Conservation (phyloP, 92 coral and sea anemone species). For the Anthopleura xanthogrammica region DNA sequence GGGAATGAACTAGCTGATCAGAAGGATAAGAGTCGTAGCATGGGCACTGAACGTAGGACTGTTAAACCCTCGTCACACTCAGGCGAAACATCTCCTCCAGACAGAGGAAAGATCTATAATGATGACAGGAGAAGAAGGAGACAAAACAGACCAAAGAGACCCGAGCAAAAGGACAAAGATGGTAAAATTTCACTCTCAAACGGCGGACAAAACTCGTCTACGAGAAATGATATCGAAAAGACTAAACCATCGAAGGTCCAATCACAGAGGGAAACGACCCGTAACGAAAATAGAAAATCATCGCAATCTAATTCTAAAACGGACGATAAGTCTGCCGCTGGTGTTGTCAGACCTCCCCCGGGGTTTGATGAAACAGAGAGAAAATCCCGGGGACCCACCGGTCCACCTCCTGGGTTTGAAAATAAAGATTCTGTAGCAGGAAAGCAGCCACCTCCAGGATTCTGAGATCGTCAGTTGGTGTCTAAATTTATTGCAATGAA, state of each 20-base stretch:
- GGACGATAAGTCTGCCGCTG: not conserved
- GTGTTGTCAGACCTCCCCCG: slow-evolving; percentile 56
- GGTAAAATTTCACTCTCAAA: not conserved
- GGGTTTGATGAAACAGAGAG: slow-evolving; percentile 47
- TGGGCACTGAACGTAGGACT: not conserved
- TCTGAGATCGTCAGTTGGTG: not conserved
- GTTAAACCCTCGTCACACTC: not conserved
- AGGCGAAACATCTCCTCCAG: not conserved
- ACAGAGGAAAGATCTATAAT: not conserved
- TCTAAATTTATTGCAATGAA: slow-evolving; percentile 4
- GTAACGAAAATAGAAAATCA: not conserved
- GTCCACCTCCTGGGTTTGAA: slow-evolving; percentile 57
- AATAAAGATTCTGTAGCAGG: not conserved
- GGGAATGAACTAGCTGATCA: not conserved
- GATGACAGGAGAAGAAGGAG: slow-evolving; percentile 1
- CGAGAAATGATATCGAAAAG: not conserved
- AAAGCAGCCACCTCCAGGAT: slow-evolving; percentile 20
- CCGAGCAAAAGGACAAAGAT: not conserved
- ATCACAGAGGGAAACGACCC: not conserved
- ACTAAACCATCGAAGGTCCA: not conserved
- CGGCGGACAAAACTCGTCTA: not conserved
- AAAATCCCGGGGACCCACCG: slow-evolving; percentile 28
- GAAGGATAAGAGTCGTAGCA: not conserved
- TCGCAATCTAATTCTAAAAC: not conserved
- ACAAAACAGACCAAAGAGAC: not conserved